Evolutionary conservation across 2,113 vertebrate species (phyloP), one percentile per base, ranked within the genome.

Genomic region (Aleadryas rufinucha): DNA sequence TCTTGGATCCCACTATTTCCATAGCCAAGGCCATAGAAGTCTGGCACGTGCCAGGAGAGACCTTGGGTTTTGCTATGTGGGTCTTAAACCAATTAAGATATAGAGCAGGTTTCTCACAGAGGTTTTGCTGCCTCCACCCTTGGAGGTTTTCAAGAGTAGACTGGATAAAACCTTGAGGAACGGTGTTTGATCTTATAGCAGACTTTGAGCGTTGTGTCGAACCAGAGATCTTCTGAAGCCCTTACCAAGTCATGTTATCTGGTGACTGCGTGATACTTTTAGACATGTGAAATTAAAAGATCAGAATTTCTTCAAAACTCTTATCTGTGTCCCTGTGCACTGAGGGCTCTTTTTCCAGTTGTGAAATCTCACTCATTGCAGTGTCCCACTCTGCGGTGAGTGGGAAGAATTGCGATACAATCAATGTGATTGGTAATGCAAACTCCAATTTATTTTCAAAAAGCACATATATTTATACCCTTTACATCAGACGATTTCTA

Each of bases 71-170:
- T 74, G 20, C 15, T 17, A 7, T 13, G 18, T n/a, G n/a, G 74
- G 4, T 23, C 45, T 82, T 52, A 47, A 68, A 82, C 28, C 13
- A 61, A 11, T 56, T 24, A 65, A 42, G 2, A 65, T 2, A 4
- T 2, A 41, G 20, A 85, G 8, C 13, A 74, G 11, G 11, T 57
- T 78, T 70, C 16, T 22, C 10, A 18, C 0, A 22, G 28, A 50
- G 17, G 12, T 47, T 90, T 91, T 64, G 1, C 22, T 82, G 23
- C 27, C 31, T 92, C 15, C 2, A 3, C 45, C 33, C 33, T 56
- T 33, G 37, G 22, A 69, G 11, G 10, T 61, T 88, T 92, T 82
- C 52, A 50, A 54, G 33, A 66, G 6, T 17, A 0, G 0, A 3
- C 42, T 50, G 31, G 23, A 49, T n/a, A 76, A 76, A 76, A 24